These are phyloP conservation scores for Sciurus vulgaris DNA, from an alignment of 2,797 vertebrate genomes.

Conservation along the genomic window DNA sequence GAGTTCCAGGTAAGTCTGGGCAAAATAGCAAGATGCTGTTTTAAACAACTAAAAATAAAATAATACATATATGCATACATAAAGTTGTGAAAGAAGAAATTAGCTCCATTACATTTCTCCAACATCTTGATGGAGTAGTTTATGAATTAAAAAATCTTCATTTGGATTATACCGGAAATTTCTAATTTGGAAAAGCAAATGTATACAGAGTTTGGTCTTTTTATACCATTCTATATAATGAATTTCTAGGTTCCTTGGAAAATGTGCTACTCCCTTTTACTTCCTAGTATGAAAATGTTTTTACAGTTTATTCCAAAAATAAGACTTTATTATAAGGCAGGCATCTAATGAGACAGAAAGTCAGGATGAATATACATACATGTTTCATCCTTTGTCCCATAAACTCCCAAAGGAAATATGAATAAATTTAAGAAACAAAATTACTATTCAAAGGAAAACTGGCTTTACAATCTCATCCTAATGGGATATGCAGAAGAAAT, in stretches of 20 bases:
- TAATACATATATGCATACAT: background rate
- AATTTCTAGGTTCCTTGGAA: constrained; percentile 10
- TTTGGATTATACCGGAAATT: background rate
- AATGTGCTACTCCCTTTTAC: background rate
- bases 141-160: background rate
- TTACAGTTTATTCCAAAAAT: background rate
- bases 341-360: constrained; percentile 23
- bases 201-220: constrained; percentile 13
- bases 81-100: background rate
- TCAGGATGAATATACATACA: background rate
- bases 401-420: constrained; percentile 15
- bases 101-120: constrained; percentile 11
- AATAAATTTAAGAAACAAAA: constrained; percentile 53
- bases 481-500: background rate
- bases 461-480: constrained; percentile 14
- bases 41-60: background rate
- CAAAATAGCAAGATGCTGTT: background rate
- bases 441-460: constrained; percentile 61
- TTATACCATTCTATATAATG: background rate
- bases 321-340: background rate
- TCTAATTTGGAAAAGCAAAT: constrained; percentile 14
- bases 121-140: background rate
- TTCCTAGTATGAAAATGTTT: background rate
- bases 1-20: background rate
- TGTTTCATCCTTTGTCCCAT: background rate